These are phyloP conservation scores for Thysanoteuthis rhombus DNA, from an alignment of 2,888 invertebrate species.

Conservation along the genomic window DNA sequence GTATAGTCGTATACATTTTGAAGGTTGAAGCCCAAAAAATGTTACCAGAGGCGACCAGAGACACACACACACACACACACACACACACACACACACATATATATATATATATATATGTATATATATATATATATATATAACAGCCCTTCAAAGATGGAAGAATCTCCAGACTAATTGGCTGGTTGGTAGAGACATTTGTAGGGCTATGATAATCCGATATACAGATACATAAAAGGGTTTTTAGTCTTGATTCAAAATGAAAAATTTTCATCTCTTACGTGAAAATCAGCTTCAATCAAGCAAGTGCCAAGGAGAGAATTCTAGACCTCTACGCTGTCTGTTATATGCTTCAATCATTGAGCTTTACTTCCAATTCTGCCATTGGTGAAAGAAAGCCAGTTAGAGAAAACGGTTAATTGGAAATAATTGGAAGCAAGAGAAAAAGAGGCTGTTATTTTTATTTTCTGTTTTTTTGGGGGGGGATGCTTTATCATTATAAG, in stretches of 20 bases:
- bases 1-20: too few species aligned
- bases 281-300: background rate
- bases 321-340: background rate
- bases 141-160: too few species aligned
- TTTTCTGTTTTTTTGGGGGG: background rate
- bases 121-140: too few species aligned
- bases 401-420: background rate
- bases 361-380: background rate
- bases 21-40: too few species aligned
- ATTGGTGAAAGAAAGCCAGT: background rate
- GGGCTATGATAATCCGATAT: too few species aligned
- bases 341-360: background rate
- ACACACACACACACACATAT: too few species aligned
- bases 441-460: background rate
- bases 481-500: background rate
- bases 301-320: background rate
- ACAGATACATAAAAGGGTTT: background rate
- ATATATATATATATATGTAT: too few species aligned
- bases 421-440: background rate
- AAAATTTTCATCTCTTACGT: background rate
- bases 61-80: too few species aligned
- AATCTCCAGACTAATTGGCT: too few species aligned
- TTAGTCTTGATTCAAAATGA: background rate
- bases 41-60: too few species aligned
- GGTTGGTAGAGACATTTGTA: too few species aligned